phyloP scores from a whole-genome alignment of 1,140 invertebrate genomes.

The Phortica variegata region DNA sequence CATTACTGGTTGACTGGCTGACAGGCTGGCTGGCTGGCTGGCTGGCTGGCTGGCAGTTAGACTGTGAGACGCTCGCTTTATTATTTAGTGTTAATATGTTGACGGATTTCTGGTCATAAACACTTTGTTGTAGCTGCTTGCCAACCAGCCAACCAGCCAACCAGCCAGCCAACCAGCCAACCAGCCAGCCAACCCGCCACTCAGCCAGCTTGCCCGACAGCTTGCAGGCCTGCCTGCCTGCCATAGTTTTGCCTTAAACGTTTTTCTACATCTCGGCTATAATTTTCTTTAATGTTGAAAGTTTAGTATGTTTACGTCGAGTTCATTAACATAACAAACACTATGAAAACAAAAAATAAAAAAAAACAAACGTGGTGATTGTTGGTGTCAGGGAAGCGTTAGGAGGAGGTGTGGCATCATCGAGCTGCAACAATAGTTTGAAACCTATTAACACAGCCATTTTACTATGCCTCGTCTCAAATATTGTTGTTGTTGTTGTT shows the following conservation, averaged over 20 bases:
- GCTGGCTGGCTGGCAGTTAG: too few relatives aligned
- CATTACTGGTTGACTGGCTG: too few relatives aligned
- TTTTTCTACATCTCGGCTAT: slow-evolving; percentile 46
- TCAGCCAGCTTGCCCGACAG: too few relatives aligned
- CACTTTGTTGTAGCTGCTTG: slow-evolving; percentile 29
- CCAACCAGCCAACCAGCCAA: too few relatives aligned
- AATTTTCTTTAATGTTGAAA: slow-evolving; percentile 55
- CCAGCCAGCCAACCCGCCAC: too few relatives aligned
- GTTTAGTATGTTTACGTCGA: slow-evolving; percentile 34
- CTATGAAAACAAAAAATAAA: too few relatives aligned
- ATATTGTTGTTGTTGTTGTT: slow-evolving; percentile 44
- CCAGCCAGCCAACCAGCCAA: too few relatives aligned
- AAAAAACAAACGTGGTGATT: too few relatives aligned
- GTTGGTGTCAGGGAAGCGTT: slow-evolving; percentile 10
- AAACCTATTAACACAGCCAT: slow-evolving; percentile 40
- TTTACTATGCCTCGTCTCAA: slow-evolving; percentile 11
- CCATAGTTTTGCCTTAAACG: slow-evolving; percentile 37
- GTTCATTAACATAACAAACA: slow-evolving; percentile 55
- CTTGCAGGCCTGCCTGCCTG: too few relatives aligned
- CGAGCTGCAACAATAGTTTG: slow-evolving; percentile 53
- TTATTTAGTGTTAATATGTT: slow-evolving; percentile 56
- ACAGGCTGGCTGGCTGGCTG: too few relatives aligned
- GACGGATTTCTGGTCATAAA: slow-evolving; percentile 56
- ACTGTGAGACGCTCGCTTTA: slow-evolving; percentile 55
- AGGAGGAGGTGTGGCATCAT: slow-evolving; percentile 38